Conservation (phyloP, 2,888 invertebrate species). For the Tuta absoluta region DNA sequence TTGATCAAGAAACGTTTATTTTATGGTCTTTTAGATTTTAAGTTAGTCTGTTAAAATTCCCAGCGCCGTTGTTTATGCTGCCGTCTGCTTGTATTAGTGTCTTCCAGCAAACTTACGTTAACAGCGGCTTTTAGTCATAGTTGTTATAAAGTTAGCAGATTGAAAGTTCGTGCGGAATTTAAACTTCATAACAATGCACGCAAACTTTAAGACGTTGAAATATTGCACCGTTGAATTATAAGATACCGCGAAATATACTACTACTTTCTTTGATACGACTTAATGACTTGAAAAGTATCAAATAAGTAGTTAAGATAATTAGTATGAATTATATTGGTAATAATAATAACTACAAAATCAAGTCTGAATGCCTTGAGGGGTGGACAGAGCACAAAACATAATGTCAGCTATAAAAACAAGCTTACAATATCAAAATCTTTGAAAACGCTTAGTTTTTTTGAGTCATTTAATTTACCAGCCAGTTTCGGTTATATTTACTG, state of each 20-base stretch:
- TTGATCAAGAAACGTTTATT: no score
- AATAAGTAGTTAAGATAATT: no score
- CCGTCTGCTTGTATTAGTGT: neutral
- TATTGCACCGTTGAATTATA: neutral
- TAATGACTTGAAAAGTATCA: no score
- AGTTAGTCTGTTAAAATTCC: neutral
- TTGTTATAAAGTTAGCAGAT: neutral
- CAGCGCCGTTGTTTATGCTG: neutral
- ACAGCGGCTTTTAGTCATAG: neutral
- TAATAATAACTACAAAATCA: no score
- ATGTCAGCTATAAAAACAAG: no score
- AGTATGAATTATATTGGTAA: no score
- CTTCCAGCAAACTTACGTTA: slow-evolving; percentile 4
- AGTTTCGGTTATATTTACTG: slow-evolving; percentile 1
- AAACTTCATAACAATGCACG: neutral
- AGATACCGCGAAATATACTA: neutral
- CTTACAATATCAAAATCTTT: no score
- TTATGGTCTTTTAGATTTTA: no score
- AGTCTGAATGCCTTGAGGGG: no score
- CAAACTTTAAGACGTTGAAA: neutral
- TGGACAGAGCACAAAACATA: no score
- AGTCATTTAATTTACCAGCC: neutral
- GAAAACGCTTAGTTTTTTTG: no score
- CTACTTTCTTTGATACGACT: no score
- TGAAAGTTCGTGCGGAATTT: neutral